These are phyloP conservation scores for Bugulina stolonifera DNA, from an alignment of 2,888 invertebrate genomes.

Conservation along the genomic window DNA sequence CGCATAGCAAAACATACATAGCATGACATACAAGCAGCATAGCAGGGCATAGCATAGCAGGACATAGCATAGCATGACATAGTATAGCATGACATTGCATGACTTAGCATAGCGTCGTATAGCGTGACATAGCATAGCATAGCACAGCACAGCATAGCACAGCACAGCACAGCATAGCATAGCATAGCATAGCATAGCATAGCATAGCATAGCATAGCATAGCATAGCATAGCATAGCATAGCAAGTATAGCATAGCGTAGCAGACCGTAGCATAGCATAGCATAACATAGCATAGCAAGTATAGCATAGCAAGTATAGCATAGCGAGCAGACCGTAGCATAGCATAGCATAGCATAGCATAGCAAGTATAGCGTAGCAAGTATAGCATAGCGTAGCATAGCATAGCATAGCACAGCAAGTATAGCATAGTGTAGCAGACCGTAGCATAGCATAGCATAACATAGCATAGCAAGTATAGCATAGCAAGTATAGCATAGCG, in stretches of 20 bases:
- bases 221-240: not conserved
- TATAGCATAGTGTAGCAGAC: no score
- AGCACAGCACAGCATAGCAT: constrained; percentile 2
- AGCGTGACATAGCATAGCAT: not conserved
- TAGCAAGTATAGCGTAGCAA: no score
- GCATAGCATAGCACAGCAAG: not conserved
- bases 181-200: not conserved
- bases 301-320: no score
- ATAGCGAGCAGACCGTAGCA: not conserved
- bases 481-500: not conserved
- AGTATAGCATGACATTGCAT: constrained; percentile 6
- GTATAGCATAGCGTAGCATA: not conserved
- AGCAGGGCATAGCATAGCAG: not conserved
- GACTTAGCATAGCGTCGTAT: not conserved
- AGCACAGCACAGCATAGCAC: constrained; percentile 1
- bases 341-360: not conserved
- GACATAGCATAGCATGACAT: not conserved
- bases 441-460: not conserved
- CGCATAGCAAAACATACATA: not conserved
- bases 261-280: not conserved
- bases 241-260: constrained; percentile 3
- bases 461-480: not conserved
- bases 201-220: not conserved
- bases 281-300: not conserved
- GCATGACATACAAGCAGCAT: not conserved